Base-by-base conservation (phyloP, 2,888 invertebrate species). In the Teinopalpus imperialis region DNA sequence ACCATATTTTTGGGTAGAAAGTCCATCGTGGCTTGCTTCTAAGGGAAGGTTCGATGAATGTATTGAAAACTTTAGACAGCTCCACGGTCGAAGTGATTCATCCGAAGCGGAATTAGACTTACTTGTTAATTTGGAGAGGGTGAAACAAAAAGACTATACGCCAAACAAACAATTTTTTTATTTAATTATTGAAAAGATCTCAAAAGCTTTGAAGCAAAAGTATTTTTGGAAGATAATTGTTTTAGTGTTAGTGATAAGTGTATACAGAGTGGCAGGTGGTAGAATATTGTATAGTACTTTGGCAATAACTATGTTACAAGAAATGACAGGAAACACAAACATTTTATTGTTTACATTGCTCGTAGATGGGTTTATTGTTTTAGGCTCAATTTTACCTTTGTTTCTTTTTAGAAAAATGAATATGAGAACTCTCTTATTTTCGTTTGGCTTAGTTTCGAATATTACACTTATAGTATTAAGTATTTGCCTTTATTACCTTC, bases 11-110 rank as follows among this genome's bases (percentile, higher is more conserved):
- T 60, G 51, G 51, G 49, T 53, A 1, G 60, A 60, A 13, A 57
- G 56, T 26, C 59, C 60, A 0, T 51, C 51, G 2, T 60, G 60
- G 60, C 34, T 60, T 6, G 60, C 60, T 0, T 51, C 57, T 0
- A 49, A 55, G 29, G 59, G 59, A 1, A 44, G 48, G 16, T 60
- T 53, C 14, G 44, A 52, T 2, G 54, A 56, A 27, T 55, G 56
- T 7, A 32, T 35, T 0, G 7, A n/a, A 2, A 42, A 48, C 0
- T 52, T 51, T 6, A 49, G 49, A 12, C 30, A 43, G 12, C 10
- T 56, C 1, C 49, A 58, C 3, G 52, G 51, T 0, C 26, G 8
- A 2, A 43, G 30, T 4, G 21, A 34, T 6, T 24, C 29, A 27
- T 20, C 58, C 1, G 40, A 49, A 35, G 7, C 39, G 1, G 48